Evolutionary conservation across 2,797 vertebrate species (phyloP).

Genomic region (Thaleichthys pacificus): DNA sequence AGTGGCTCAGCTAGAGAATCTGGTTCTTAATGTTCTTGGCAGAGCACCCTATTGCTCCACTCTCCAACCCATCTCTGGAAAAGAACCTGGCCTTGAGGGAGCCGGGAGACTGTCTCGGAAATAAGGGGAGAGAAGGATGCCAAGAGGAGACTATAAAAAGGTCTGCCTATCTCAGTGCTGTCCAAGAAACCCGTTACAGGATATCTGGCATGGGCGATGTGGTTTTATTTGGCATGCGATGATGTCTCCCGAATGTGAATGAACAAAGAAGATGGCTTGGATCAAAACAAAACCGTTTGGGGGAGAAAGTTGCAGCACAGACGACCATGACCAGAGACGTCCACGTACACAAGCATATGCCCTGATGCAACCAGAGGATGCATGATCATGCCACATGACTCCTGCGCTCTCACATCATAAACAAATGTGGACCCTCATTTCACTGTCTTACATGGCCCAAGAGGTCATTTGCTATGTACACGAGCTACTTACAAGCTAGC

Average conservation of each 20-base stretch:
- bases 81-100: not conserved
- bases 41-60: not conserved
- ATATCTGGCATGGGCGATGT: conserved; percentile 52
- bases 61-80: conserved; percentile 12
- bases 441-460: too few species aligned
- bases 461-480: too few species aligned
- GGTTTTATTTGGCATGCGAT: conserved; percentile 51
- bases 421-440: not conserved
- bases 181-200: conserved; percentile 43
- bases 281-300: conserved; percentile 39
- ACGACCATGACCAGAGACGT: conserved; percentile 41
- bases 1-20: not conserved
- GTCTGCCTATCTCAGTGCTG: conserved; percentile 24
- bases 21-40: not conserved
- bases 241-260: conserved; percentile 37
- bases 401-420: conserved; percentile 23
- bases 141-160: conserved; percentile 48
- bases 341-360: not conserved
- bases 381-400: conserved; percentile 43
- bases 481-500: not conserved
- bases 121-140: conserved; percentile 18
- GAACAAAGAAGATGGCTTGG: conserved; percentile 42
- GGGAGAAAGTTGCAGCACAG: conserved; percentile 55
- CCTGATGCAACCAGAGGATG: conserved; percentile 21
- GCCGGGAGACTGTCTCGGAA: conserved; percentile 17